Percentiles rank a stretch among this genome's conserved stretches.
These are phyloP conservation scores for Gopherus flavomarginatus DNA, from an alignment of 2,113 vertebrate species.

Conservation along the genomic window DNA sequence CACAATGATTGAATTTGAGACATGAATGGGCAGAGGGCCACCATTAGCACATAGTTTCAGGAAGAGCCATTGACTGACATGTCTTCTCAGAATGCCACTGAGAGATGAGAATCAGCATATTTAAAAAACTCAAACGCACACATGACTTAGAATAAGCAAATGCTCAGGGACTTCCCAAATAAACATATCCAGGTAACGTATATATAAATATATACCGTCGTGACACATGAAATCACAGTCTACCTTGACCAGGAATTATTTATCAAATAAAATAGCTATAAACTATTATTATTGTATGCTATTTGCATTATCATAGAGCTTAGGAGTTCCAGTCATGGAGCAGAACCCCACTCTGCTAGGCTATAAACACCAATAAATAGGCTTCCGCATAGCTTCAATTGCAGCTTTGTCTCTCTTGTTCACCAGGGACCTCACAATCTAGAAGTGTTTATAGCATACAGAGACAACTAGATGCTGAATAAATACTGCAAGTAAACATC, in stretches of 20 bases:
- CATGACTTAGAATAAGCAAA: rapidly evolving
- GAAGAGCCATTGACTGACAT: not conserved
- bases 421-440: too few species aligned
- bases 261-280: not conserved
- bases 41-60: not conserved
- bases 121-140: rapidly evolving
- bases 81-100: not conserved
- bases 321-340: too few species aligned
- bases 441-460: too few species aligned
- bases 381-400: not conserved
- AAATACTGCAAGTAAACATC: rapidly evolving
- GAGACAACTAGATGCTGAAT: not conserved
- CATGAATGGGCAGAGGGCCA: rapidly evolving
- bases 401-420: not conserved
- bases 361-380: not conserved
- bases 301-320: too few species aligned
- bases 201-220: rapidly evolving
- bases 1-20: rapidly evolving
- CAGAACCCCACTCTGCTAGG: too few species aligned
- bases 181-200: too few species aligned
- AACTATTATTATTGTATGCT: too few species aligned
- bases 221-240: not conserved
- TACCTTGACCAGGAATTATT: not conserved
- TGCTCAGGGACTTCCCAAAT: not conserved
- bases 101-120: not conserved